A percentile compares a stretch with the other conserved stretches of the same genome.
Evolutionary conservation across 1,140 invertebrate species (phyloP).

Genomic region (Diorhabda sublineata): DNA sequence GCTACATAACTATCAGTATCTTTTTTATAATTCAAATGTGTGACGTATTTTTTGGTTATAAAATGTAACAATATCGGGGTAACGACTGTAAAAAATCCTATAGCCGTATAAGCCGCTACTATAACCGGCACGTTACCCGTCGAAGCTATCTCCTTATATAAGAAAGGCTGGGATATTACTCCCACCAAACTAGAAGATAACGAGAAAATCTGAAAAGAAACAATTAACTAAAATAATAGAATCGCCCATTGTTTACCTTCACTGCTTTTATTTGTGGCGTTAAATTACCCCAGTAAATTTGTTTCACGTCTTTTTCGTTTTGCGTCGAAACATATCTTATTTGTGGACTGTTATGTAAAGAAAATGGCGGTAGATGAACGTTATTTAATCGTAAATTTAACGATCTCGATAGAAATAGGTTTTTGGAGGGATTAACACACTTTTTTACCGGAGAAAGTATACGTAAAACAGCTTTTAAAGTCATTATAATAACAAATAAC

Average conservation of each 20-base stretch:
- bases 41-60: slow-evolving; percentile 83
- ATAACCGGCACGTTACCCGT: slow-evolving; percentile 54
- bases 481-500: too few relatives aligned
- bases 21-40: slow-evolving; percentile 66
- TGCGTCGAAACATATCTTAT: slow-evolving; percentile 10
- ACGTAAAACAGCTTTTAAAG: too few relatives aligned
- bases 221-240: slow-evolving; percentile 5
- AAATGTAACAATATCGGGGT: slow-evolving; percentile 80
- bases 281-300: slow-evolving; percentile 55
- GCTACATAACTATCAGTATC: slow-evolving; percentile 62
- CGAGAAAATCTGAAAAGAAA: slow-evolving; percentile 60
- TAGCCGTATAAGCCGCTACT: slow-evolving; percentile 58
- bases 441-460: too few relatives aligned
- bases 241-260: slow-evolving; percentile 53
- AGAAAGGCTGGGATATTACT: slow-evolving; percentile 66
- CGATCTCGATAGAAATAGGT: background rate
- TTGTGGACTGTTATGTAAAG: background rate
- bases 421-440: too few relatives aligned
- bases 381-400: slow-evolving; percentile 5
- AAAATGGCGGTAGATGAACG: slow-evolving; percentile 4
- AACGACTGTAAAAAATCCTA: slow-evolving; percentile 75
- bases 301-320: slow-evolving; percentile 13
- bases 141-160: slow-evolving; percentile 59
- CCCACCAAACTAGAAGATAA: slow-evolving; percentile 68
- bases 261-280: slow-evolving; percentile 63